These are phyloP conservation scores for Alosa alosa DNA, from an alignment of 2,113 vertebrate genomes.

Conservation along the genomic window DNA sequence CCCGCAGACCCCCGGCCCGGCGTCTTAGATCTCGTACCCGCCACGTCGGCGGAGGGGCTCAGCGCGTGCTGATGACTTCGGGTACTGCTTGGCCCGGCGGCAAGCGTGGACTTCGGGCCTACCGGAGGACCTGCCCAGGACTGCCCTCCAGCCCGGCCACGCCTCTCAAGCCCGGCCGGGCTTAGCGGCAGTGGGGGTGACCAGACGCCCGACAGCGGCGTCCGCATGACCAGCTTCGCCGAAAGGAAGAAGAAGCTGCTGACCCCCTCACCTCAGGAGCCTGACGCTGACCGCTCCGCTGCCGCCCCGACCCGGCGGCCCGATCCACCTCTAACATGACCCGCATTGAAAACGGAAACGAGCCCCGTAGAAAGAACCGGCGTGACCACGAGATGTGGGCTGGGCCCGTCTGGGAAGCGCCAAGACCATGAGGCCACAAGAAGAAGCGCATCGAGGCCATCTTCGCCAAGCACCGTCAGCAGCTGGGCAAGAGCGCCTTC, in stretches of 20 bases:
- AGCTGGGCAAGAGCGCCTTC: constrained; percentile 85
- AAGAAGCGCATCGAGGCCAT: constrained; percentile 93
- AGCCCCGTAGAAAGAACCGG: constrained; percentile 74
- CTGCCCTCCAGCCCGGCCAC: constrained; percentile 62
- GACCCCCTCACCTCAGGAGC: background rate
- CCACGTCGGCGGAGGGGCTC: too few relatives aligned
- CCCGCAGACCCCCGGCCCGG: constrained; percentile 36
- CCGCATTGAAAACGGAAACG: too few relatives aligned
- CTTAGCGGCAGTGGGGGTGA: constrained; percentile 21
- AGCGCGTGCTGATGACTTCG: too few relatives aligned
- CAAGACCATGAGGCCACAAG: constrained; percentile 92
- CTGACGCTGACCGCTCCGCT: constrained; percentile 53
- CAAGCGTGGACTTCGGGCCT: too few relatives aligned
- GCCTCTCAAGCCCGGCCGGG: constrained; percentile 59
- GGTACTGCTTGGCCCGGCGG: too few relatives aligned
- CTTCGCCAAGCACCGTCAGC: constrained; percentile 88
- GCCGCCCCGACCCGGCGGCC: background rate
- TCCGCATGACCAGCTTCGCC: constrained; percentile 90
- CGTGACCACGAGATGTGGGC: constrained; percentile 84
- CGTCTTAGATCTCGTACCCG: constrained; percentile 50
- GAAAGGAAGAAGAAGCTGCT: constrained; percentile 76
- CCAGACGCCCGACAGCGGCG: constrained; percentile 71
- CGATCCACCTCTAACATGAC: constrained; percentile 53
- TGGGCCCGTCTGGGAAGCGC: constrained; percentile 83
- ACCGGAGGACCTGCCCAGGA: constrained; percentile 75